phyloP scores from a whole-genome alignment of 2,113 vertebrate genomes.

The Cheilinus undulatus region DNA sequence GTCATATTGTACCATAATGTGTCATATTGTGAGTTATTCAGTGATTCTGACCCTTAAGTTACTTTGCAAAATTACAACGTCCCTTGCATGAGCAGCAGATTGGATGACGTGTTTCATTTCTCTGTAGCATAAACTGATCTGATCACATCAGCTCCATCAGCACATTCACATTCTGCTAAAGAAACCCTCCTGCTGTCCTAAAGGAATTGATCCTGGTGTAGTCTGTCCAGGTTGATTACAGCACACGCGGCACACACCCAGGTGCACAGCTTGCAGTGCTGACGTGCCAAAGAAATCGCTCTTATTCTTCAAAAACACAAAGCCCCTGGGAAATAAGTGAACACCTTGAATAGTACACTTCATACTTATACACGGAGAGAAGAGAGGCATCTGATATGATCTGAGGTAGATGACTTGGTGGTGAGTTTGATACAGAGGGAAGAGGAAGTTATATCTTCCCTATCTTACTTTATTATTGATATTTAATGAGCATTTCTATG shows the following conservation, averaged over 20 bases:
- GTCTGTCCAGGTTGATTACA: constrained; percentile 7
- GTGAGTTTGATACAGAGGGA: background rate
- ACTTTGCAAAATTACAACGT: too few species aligned
- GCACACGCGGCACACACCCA: constrained; percentile 13
- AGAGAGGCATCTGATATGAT: constrained; percentile 6
- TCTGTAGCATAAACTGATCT: background rate
- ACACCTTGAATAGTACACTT: background rate
- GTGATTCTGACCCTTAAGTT: too few species aligned
- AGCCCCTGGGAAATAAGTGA: constrained; percentile 4
- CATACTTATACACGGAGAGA: background rate
- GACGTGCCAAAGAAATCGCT: constrained; percentile 26
- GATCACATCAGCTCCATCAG: constrained; percentile 34
- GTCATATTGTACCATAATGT: too few species aligned
- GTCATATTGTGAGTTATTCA: too few species aligned
- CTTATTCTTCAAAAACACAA: constrained; percentile 26
- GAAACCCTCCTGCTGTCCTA: constrained; percentile 7
- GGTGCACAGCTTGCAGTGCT: constrained; percentile 49
- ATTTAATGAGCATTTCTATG: background rate
- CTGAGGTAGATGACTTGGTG: background rate
- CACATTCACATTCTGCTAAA: constrained; percentile 36
- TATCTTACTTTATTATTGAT: background rate
- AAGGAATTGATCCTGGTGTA: constrained; percentile 16
- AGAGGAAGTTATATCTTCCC: background rate
- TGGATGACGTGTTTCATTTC: constrained; percentile 1
- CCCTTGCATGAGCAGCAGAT: background rate